Conservation (phyloP, 2,113 vertebrate species). For the Platichthys stellatus region DNA sequence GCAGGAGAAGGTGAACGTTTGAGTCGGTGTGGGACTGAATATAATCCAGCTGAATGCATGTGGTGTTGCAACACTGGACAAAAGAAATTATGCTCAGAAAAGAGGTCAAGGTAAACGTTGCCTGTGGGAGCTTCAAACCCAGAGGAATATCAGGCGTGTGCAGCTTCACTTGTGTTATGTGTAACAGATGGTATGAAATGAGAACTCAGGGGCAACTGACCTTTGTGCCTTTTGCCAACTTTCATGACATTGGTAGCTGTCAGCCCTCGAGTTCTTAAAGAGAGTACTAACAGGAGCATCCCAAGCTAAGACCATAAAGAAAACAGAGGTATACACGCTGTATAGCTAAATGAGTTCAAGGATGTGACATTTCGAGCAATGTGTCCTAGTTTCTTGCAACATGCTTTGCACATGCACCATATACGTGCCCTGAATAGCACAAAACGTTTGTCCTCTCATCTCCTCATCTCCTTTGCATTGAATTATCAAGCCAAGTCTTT, state of each 20-base stretch:
- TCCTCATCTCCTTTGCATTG: not conserved
- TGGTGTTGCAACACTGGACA: not conserved
- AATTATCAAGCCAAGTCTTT: not conserved
- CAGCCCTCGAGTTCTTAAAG: slow-evolving; percentile 1
- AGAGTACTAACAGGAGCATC: not conserved
- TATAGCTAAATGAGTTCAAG: not conserved
- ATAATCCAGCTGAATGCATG: slow-evolving; percentile 21
- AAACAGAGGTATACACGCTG: not conserved
- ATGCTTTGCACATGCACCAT: not conserved
- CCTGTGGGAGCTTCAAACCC: slow-evolving; percentile 20
- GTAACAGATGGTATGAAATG: slow-evolving; percentile 28
- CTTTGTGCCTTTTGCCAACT: slow-evolving; percentile 5
- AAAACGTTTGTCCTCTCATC: too few species aligned
- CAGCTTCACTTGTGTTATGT: not conserved
- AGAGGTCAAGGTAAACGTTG: slow-evolving; percentile 31
- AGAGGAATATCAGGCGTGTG: slow-evolving; percentile 4
- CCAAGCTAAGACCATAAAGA: not conserved
- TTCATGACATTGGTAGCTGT: not conserved
- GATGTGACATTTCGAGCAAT: slow-evolving; percentile 11
- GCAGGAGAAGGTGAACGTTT: not conserved
- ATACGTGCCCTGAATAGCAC: not conserved
- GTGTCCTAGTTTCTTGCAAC: not conserved
- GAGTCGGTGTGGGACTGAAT: not conserved
- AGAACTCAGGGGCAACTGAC: slow-evolving; percentile 24
- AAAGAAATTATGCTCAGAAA: slow-evolving; percentile 13